Evolutionary conservation across 2,113 vertebrate species (phyloP), one percentile per base, ranked within the genome.

Genomic region (Lepus timidus): DNA sequence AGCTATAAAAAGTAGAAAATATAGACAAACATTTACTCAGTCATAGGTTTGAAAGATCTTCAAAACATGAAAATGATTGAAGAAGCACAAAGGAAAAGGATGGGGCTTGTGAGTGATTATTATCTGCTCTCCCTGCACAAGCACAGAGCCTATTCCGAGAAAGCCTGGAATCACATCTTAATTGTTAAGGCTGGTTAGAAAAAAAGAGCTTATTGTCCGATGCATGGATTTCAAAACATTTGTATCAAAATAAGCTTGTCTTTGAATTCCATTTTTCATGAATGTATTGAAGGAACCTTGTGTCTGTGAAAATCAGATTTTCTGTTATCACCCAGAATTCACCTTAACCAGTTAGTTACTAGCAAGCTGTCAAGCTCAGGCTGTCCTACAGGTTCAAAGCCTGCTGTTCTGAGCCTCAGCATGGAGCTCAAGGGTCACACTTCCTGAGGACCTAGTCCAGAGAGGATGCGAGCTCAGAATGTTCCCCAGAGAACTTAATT

Each of bases 41-140:
- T 51, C 67, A 76, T 91, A 33, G 39, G 58, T 81, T 27, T 52
- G 25, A 71, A 81, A 80, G 68, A 82, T 31, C 25, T 91, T 91
- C 4, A 2, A 71, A 88, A 81, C 88, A 51, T 44, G 49, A 68
- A 64, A 55, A 68, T 10, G 25, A 14, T 7, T 65, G 23, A 51
- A 51, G 3, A 51, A 67, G 78, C 25, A 49, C 27, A 79, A 51
- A 58, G 51, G 16, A 84, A 36, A 71, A 44, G 49, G 7, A 75
- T 27, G 49, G 16, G 23, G 4, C 52, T 86, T 64, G 75, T n/a
- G 12, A 44, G 10, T 7, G 55, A 44, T 33, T 20, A 58, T 16
- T 91, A 19, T 55, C 23, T 62, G 31, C 55, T 85, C 22, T 78
- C 22, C 80, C 80, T 31, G 8, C 19, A 83, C 51, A 70, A 74